Conservation (phyloP, 2,888 invertebrate species). For the Cryptus viduatorius region DNA sequence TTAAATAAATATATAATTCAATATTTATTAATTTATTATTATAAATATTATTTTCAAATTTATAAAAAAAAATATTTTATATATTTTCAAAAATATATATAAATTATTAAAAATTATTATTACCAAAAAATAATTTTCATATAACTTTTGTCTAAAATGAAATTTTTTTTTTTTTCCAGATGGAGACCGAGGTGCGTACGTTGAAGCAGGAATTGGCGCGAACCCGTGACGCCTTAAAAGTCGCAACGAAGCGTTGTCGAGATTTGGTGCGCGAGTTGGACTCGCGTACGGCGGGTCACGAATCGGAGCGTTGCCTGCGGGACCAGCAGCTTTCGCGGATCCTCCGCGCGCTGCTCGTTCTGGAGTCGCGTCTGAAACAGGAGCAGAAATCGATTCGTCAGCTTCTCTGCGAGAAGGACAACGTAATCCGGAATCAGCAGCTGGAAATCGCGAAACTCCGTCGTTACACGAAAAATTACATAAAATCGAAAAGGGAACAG, state of each 20-base stretch:
- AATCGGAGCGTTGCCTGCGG: slow-evolving; percentile 88
- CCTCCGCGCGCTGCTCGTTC: slow-evolving; percentile 89
- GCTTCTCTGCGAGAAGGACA: slow-evolving; percentile 90
- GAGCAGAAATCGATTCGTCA: slow-evolving; percentile 91
- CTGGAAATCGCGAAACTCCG: slow-evolving; percentile 89
- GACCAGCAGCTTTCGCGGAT: slow-evolving; percentile 91
- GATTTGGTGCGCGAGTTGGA: slow-evolving; percentile 87
- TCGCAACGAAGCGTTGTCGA: slow-evolving; percentile 88
- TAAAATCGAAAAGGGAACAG: slow-evolving; percentile 87
- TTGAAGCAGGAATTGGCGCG: slow-evolving; percentile 88
- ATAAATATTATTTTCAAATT: no score
- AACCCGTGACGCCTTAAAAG: slow-evolving; percentile 89
- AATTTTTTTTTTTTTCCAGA: slow-evolving; percentile 85
- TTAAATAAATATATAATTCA: neutral
- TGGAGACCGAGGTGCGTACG: slow-evolving; percentile 87
- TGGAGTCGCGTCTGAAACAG: slow-evolving; percentile 90
- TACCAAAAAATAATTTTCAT: no score
- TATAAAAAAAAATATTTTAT: neutral
- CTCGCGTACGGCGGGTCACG: slow-evolving; percentile 78
- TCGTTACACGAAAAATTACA: slow-evolving; percentile 86
- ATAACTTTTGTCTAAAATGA: no score
- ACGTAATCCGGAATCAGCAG: slow-evolving; percentile 89
- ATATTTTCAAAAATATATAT: neutral
- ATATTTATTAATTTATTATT: neutral
- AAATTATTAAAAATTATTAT: neutral